Conservation (phyloP, 2,797 vertebrate genomes). For the Morelia viridis region DNA sequence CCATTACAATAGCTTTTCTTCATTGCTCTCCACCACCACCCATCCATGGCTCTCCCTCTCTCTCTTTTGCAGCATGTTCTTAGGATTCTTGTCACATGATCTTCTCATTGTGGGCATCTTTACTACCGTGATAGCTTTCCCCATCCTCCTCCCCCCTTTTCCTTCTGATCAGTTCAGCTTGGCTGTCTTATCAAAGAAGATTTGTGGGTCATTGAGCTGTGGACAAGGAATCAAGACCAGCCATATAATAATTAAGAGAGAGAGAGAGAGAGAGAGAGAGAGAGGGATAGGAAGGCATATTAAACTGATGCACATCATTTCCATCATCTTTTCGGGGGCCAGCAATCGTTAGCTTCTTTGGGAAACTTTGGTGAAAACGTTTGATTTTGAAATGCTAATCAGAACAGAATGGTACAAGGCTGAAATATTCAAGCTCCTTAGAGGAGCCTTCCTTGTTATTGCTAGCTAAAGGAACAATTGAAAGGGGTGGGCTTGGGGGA, state of each 20-base stretch:
- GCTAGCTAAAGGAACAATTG: neutral
- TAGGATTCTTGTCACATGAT: slow-evolving; percentile 93
- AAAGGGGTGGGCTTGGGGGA: neutral
- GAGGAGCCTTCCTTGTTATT: neutral
- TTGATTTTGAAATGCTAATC: neutral
- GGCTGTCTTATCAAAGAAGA: slow-evolving; percentile 94
- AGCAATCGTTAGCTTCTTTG: neutral
- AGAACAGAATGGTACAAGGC: neutral
- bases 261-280: neutral
- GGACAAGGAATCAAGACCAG: slow-evolving; percentile 82
- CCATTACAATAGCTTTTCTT: slow-evolving; percentile 58
- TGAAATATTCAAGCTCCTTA: neutral
- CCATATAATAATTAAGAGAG: neutral
- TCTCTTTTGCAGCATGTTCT: slow-evolving; percentile 65
- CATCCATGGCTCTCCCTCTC: neutral
- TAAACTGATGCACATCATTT: neutral
- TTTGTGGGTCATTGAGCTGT: slow-evolving; percentile 94
- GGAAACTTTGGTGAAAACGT: neutral
- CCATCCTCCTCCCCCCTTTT: slow-evolving; percentile 45
- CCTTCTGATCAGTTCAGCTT: slow-evolving; percentile 74
- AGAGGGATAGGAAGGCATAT: neutral
- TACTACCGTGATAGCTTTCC: slow-evolving; percentile 74
- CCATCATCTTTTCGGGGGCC: neutral
- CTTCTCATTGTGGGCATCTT: slow-evolving; percentile 86
- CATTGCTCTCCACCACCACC: neutral